Evolutionary conservation across 2,888 invertebrate genomes (phyloP), one percentile per base, ranked within the genome.

Genomic region (Thyatira batis): DNA sequence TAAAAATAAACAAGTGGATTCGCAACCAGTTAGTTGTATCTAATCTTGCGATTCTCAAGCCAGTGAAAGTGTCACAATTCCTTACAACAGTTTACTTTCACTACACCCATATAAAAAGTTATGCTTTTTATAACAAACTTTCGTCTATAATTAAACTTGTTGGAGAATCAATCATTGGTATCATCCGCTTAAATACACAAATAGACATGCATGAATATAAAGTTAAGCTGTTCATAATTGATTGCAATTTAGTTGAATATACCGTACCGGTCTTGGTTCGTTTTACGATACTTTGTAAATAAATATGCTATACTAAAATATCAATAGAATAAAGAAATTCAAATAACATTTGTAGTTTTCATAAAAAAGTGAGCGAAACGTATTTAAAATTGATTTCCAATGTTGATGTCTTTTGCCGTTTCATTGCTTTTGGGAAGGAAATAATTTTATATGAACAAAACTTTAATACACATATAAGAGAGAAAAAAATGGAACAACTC

Each of bases 51-150:
- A 67, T 69, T 70, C 61, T 52, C 51, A 17, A 58, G 53, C 50
- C 28, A 58, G 80, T 69, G 84, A 84, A 84, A 89, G 88, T 86
- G 81, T 84, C 83, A 71, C 81, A 78, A 65, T 71, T 73, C 64
- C 63, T 57, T 50, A 51, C 50, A 58, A 63, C 59, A 58, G 23
- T 60, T 65, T 69, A 82, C 87, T 88, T 88, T 88, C 87, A 78
- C 87, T 82, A 57, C 6, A 6, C 23, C 23, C 57, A 55, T 72
- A 56, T 63, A 57, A 64, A 70, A 76, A 73, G 67, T 61, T 59
- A 58, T 60, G 55, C 54, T 44, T 61, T 65, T 69, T 68, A 65
- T 68, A 65, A 11, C 63, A 62, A 63, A 77, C 74, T 77, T 76
- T 72, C 71, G 56, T 70, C 63, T 60, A 17, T 17, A 39, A 17